Evolutionary conservation across 2,113 vertebrate genomes (phyloP).

Genomic region (Plecturocebus donacophilus): DNA sequence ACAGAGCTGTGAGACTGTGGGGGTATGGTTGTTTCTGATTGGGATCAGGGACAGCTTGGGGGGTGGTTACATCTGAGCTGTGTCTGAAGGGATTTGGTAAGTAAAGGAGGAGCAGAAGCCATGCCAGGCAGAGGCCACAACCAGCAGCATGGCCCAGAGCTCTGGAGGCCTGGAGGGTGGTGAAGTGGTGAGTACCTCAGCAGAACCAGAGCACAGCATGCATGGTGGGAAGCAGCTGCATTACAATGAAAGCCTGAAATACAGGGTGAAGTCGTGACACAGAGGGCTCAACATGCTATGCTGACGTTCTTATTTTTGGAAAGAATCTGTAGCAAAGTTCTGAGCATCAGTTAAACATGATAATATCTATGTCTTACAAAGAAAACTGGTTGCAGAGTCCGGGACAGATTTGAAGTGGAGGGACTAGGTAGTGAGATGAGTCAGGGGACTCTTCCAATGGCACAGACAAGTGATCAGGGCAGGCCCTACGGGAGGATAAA

Average conservation of each 20-base stretch:
- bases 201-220: background rate
- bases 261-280: accelerated
- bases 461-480: background rate
- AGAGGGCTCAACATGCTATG: background rate
- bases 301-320: background rate
- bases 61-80: background rate
- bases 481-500: background rate
- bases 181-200: background rate
- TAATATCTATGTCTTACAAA: background rate
- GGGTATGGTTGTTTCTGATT: background rate
- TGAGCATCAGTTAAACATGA: background rate
- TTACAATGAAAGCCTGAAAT: background rate
- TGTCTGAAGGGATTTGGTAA: background rate
- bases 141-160: no score
- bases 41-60: background rate
- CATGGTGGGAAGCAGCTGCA: background rate
- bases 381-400: background rate
- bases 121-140: background rate
- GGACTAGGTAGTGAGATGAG: no score
- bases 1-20: background rate
- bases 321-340: background rate
- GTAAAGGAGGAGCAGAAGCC: background rate
- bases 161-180: accelerated
- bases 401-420: background rate
- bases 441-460: background rate